Percentiles rank a stretch among this genome's conserved stretches.
phyloP scores from a whole-genome alignment of 2,888 invertebrate species.

The Psococerastis gibbosa region DNA sequence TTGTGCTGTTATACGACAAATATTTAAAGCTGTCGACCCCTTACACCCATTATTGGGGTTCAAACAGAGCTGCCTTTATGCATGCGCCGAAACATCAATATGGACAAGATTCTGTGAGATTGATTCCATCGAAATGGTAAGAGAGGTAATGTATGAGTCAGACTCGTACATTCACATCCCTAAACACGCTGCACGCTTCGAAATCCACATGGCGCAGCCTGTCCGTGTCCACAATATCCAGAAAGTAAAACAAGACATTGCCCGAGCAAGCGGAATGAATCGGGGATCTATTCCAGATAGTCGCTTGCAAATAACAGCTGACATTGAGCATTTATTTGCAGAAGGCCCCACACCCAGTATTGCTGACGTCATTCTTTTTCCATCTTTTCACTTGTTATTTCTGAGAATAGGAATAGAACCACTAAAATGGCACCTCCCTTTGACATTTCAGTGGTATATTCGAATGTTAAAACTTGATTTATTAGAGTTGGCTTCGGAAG shows the following conservation, averaged over 20 bases:
- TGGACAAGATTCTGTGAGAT: constrained; percentile 83
- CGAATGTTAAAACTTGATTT: constrained; percentile 22
- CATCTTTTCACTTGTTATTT: constrained; percentile 43
- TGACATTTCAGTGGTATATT: constrained; percentile 43
- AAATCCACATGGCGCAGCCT: constrained; percentile 67
- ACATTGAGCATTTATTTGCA: constrained; percentile 50
- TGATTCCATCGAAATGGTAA: constrained; percentile 45
- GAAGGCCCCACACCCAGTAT: constrained; percentile 69
- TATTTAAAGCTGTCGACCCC: constrained; percentile 20
- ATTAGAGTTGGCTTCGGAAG: background rate
- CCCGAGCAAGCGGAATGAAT: constrained; percentile 25
- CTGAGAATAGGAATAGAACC: constrained; percentile 25
- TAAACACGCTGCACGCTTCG: constrained; percentile 52
- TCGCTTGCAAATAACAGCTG: constrained; percentile 18
- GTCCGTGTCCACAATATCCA: constrained; percentile 70
- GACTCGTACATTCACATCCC: constrained; percentile 28
- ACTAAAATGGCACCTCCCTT: constrained; percentile 33
- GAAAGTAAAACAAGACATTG: constrained; percentile 43
- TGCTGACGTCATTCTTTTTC: constrained; percentile 63
- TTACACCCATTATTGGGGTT: constrained; percentile 34
- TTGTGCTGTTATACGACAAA: constrained; percentile 48
- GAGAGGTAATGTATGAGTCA: too few relatives aligned
- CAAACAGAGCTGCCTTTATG: constrained; percentile 55
- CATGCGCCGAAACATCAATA: constrained; percentile 65
- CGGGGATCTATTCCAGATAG: constrained; percentile 15